These are phyloP conservation scores for Chiroxiphia lanceolata DNA, from an alignment of 2,797 vertebrate species.

Conservation along the genomic window DNA sequence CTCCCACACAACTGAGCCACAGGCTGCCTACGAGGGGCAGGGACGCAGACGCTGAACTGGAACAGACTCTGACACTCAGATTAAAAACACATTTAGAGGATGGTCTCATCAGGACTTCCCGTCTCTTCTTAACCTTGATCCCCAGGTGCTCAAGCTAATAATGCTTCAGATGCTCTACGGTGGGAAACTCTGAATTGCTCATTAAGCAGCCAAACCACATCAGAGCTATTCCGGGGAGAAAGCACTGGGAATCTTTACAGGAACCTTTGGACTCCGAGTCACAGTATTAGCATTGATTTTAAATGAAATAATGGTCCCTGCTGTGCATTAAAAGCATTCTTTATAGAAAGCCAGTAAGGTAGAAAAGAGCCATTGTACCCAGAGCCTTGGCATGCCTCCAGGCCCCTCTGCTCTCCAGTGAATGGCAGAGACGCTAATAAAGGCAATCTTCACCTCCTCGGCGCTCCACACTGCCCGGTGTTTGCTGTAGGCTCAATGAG, in stretches of 20 bases:
- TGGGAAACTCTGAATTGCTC: slow-evolving; percentile 64
- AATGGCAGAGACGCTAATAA: slow-evolving; percentile 47
- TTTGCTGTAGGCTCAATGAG: slow-evolving; percentile 48
- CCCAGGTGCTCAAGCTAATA: slow-evolving; percentile 54
- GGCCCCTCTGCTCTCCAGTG: slow-evolving; percentile 36
- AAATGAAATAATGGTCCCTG: slow-evolving; percentile 63
- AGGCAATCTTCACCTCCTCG: slow-evolving; percentile 60
- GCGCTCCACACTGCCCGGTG: background rate
- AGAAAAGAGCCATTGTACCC: slow-evolving; percentile 61
- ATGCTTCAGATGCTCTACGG: slow-evolving; percentile 6
- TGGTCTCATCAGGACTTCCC: slow-evolving; percentile 42
- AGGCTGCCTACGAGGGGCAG: background rate
- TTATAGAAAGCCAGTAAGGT: slow-evolving; percentile 64
- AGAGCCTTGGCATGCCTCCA: slow-evolving; percentile 53
- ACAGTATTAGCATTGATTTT: slow-evolving; percentile 70
- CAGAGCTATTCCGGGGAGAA: slow-evolving; percentile 60
- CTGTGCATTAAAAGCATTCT: slow-evolving; percentile 70
- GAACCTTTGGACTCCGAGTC: slow-evolving; percentile 64
- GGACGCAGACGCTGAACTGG: background rate
- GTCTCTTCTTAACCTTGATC: slow-evolving; percentile 53
- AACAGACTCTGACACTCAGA: background rate
- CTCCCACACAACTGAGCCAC: background rate
- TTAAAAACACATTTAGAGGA: slow-evolving; percentile 57
- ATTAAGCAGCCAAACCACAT: slow-evolving; percentile 64
- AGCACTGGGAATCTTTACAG: slow-evolving; percentile 65